Evolutionary conservation across 1,140 invertebrate species (phyloP).

Genomic region (Cyclina sinensis): DNA sequence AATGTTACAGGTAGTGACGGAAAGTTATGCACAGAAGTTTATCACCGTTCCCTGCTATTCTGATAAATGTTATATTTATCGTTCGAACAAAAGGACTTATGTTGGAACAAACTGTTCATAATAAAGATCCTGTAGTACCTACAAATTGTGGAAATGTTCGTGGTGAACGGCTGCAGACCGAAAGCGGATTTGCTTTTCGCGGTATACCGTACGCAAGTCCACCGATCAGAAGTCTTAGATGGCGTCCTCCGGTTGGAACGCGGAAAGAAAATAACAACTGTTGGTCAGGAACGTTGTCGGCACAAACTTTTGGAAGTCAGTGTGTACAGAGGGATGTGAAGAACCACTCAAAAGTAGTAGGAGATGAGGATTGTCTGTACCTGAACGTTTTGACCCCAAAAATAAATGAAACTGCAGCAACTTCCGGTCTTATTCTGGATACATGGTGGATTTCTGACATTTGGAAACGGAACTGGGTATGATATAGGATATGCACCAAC

Average conservation of each 20-base stretch:
- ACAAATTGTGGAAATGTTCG: conserved; percentile 93
- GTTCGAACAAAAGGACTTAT: too few relatives aligned
- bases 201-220: conserved; percentile 95
- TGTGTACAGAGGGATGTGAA: conserved; percentile 26
- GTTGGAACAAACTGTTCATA: too few relatives aligned
- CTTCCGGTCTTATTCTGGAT: conserved; percentile 93
- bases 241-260: conserved; percentile 88
- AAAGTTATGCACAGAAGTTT: too few relatives aligned
- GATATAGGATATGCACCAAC: conserved; percentile 50
- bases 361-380: conserved; percentile 81
- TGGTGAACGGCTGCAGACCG: conserved; percentile 89
- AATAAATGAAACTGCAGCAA: conserved; percentile 57
- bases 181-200: conserved; percentile 92
- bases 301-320: neutral
- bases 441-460: conserved; percentile 96
- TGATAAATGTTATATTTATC: too few relatives aligned
- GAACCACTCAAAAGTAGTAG: neutral
- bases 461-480: conserved; percentile 64
- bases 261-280: conserved; percentile 64
- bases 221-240: conserved; percentile 90
- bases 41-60: too few relatives aligned
- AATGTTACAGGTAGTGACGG: too few relatives aligned
- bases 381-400: conserved; percentile 81
- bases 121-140: conserved; percentile 7
- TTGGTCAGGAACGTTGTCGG: conserved; percentile 69